These are phyloP conservation scores for Babylonia areolata DNA, from an alignment of 1,140 invertebrate species.

Conservation along the genomic window DNA sequence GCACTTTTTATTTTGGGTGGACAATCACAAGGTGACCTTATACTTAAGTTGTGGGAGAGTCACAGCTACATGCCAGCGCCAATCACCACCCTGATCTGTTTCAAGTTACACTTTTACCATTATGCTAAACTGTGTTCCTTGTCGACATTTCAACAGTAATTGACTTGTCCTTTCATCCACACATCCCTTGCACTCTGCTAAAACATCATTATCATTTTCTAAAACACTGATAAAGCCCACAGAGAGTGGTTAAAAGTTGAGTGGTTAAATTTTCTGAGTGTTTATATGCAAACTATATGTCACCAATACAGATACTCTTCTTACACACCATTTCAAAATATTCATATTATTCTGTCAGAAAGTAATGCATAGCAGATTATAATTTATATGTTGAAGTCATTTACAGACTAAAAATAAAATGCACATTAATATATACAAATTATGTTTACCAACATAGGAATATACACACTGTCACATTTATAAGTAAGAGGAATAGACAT, in stretches of 20 bases:
- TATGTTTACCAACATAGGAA: background rate
- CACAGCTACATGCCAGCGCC: too few species aligned
- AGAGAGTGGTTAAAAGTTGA: background rate
- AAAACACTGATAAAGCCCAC: background rate
- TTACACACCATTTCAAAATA: background rate
- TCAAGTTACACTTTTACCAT: too few species aligned
- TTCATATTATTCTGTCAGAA: background rate
- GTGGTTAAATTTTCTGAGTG: background rate
- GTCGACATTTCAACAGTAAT: too few species aligned
- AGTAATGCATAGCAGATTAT: slow-evolving; percentile 5
- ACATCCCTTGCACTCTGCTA: background rate
- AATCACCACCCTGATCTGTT: too few species aligned
- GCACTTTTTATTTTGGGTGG: too few species aligned
- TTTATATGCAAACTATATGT: background rate
- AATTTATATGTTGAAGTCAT: background rate
- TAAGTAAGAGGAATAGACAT: background rate
- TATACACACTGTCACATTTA: background rate
- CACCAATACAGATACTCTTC: background rate
- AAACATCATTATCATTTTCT: background rate
- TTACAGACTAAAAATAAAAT: background rate
- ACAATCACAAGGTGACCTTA: too few species aligned
- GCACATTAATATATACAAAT: background rate
- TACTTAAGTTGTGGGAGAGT: too few species aligned
- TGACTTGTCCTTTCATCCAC: too few species aligned
- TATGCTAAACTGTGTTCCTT: too few species aligned